phyloP scores from a whole-genome alignment of 92 coral and sea anemone genomes.

The Zoanthus gigantus region DNA sequence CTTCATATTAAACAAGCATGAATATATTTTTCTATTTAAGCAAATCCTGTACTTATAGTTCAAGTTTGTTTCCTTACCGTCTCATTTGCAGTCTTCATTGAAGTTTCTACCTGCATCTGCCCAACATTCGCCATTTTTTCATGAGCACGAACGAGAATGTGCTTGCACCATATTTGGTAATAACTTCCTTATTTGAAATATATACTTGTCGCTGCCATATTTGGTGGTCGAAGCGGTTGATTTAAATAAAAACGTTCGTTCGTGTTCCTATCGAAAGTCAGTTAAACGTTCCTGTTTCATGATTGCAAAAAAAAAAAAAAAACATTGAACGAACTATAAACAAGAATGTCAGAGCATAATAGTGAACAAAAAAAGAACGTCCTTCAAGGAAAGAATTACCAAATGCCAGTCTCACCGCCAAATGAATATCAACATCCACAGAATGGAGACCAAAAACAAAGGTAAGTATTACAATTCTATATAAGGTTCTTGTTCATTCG shows the following conservation, averaged over 20 bases:
- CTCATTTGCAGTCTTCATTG: neutral
- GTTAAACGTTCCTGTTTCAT: neutral
- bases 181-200: constrained; percentile 15
- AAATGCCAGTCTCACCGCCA: constrained; percentile 31
- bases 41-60: too few species aligned
- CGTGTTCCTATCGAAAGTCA: neutral
- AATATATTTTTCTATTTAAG: too few species aligned
- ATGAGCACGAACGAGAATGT: neutral
- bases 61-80: neutral
- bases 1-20: too few species aligned
- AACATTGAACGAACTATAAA: neutral
- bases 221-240: constrained; percentile 46
- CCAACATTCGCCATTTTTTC: constrained; percentile 47
- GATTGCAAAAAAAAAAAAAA: neutral
- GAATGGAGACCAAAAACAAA: constrained; percentile 28
- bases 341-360: constrained; percentile 31
- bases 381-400: constrained; percentile 35
- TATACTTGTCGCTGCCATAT: constrained; percentile 25
- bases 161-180: constrained; percentile 25
- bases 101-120: neutral
- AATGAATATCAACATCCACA: neutral
- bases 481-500: too few species aligned
- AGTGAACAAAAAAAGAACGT: constrained; percentile 9
- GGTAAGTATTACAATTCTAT: neutral
- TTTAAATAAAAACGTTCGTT: constrained; percentile 4